Evolutionary conservation across 2,888 invertebrate species (phyloP).

Genomic region (Slavum lentiscoides): DNA sequence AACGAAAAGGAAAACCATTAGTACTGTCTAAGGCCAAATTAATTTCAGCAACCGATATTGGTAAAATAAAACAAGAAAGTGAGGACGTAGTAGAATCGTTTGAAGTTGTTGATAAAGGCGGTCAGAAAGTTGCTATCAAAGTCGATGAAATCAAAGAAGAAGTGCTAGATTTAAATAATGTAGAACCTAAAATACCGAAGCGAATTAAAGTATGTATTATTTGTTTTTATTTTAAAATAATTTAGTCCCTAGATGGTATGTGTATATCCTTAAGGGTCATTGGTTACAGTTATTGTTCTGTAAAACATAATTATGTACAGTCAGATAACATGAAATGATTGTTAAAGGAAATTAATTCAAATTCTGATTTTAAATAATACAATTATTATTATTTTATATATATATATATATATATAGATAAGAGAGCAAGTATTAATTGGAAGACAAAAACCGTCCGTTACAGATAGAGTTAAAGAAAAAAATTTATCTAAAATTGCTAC

Average conservation of each 20-base stretch:
- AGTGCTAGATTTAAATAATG: slow-evolving; percentile 45
- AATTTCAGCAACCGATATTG: slow-evolving; percentile 58
- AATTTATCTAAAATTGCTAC: slow-evolving; percentile 82
- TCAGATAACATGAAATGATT: too few relatives aligned
- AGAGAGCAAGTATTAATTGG: slow-evolving; percentile 67
- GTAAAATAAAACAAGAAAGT: slow-evolving; percentile 61
- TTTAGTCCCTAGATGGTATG: neutral
- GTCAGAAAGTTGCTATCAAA: slow-evolving; percentile 59
- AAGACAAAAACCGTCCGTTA: slow-evolving; percentile 74
- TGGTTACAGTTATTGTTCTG: too few relatives aligned
- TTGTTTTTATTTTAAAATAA: slow-evolving; percentile 1
- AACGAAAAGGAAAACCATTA: slow-evolving; percentile 73
- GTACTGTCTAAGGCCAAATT: slow-evolving; percentile 82
- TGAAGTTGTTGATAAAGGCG: slow-evolving; percentile 69
- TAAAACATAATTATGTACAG: too few relatives aligned
- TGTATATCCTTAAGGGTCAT: neutral
- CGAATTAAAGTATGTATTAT: slow-evolving; percentile 36
- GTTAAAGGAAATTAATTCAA: too few relatives aligned
- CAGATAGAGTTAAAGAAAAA: slow-evolving; percentile 78
- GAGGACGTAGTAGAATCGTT: slow-evolving; percentile 60
- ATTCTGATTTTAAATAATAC: neutral
- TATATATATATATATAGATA: slow-evolving; percentile 63
- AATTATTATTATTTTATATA: too few relatives aligned
- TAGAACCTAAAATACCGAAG: slow-evolving; percentile 42
- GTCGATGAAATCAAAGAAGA: slow-evolving; percentile 58